Base-by-base conservation (phyloP, 2,888 invertebrate species). In the Timandra comae region DNA sequence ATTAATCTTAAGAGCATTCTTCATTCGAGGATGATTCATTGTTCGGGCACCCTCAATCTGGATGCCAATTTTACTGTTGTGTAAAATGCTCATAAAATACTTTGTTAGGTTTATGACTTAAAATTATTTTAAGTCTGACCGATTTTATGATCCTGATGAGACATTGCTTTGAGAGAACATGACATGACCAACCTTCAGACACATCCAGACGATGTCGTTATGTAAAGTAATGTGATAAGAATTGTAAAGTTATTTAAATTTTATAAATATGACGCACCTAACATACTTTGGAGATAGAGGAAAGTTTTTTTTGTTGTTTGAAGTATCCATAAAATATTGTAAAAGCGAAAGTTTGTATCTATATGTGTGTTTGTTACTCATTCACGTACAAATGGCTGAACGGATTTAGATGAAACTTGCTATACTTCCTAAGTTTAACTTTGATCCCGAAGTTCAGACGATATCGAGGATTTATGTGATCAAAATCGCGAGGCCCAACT, bases 11-110 rank as follows among this genome's bases (percentile, higher is more conserved):
- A 16, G 32, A 29, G 33, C 9, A 16, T 37, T 35, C 55, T 50
- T 46, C 43, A 43, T 37, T 50, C 43, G 39, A 35, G 37, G 41
- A 58, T 63, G 65, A 68, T 60, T 70, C 64, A 66, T 56, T 46
- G 40, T 46, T 44, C 51, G 44, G 42, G 46, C 46, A 59, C 56
- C 59, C 56, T 58, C 52, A n/a, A 61, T 62, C 52, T 57, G 48
- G 63, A 63, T 64, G 68, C 66, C 64, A 72, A 67, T 70, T 69
- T 63, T 63, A 71, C 60, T 63, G 58, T 58, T 66, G 61, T 58
- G 59, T 62, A 58, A 60, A 67, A 67, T 60, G 54, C 51, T 52
- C 62, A 63, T 73, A 41, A 70, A 74, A 69, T 56, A 59, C 49
- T 58, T 53, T 49, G 57, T 16, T 58, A 52, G 60, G 54, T 70